Base-by-base conservation (phyloP, 1,140 invertebrate species). In the Hycleus cichorii region DNA sequence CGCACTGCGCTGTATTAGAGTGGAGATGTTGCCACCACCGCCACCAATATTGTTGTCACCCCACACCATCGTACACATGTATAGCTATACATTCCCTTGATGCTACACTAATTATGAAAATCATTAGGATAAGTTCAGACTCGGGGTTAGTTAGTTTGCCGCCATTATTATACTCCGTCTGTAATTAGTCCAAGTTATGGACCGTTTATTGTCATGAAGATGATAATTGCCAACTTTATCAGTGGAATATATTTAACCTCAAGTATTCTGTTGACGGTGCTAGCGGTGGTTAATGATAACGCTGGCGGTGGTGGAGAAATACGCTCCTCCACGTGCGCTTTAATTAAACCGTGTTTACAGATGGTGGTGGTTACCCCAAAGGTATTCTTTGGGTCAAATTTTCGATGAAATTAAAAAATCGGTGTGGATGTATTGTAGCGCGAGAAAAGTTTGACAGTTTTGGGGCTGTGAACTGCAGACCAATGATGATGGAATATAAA, bases 121-220 rank as follows among this genome's bases (percentile, higher is more conserved):
- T 66, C 66, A 68, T 68, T 68, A 68, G 66, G 62, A 66, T 66
- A 68, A 68, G 66, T 64, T 65, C 50, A 58, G 55, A 56, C 65
- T 57, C 32, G 32, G 32, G 66, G 66, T 68, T 68, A 68, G 66
- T 68, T 68, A 68, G 59, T 57, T 49, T 57, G 53, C 32, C 52
- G 46, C 58, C 61, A 59, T 64, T 40, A 40, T 58, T 55, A 49
- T 45, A 50, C 46, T 51, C 42, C 42, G 59, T 40, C 57, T 43
- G 60, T 66, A 64, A 66, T 66, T 66, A 64, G 65, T 59, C 55
- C 50, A 59, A 66, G 65, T 66, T 66, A 66, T 64, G 59, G 62
- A 58, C 65, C 63, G 65, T 66, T 66, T 64, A 64, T 66, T 66
- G 64, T 66, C 64, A 58, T 59, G 59, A 64, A 66, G 64, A 66